Conservation (phyloP, 2,888 invertebrate genomes). For the Bimastos eiseni region DNA sequence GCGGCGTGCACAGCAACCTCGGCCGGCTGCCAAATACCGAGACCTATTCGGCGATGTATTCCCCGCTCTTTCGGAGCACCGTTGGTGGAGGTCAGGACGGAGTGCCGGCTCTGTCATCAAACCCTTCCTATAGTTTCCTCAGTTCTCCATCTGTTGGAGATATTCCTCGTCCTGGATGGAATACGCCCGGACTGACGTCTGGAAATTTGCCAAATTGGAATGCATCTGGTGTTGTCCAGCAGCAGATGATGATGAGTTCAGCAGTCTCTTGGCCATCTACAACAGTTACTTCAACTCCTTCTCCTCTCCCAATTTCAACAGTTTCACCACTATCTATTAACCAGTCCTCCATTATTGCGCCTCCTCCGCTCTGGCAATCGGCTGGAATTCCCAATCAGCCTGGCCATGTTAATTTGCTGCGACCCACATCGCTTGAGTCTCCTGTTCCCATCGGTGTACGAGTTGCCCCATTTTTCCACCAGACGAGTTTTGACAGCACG, state of each 20-base stretch:
- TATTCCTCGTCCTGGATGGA: not conserved
- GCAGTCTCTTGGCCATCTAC: not conserved
- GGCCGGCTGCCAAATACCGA: not conserved
- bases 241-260: not conserved
- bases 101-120: not conserved
- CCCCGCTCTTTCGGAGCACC: not conserved
- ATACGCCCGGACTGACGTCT: not conserved
- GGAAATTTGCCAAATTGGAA: not conserved
- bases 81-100: not conserved
- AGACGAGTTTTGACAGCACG: not conserved
- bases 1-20: not conserved
- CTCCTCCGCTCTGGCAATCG: not conserved
- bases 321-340: not conserved
- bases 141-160: not conserved
- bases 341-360: not conserved
- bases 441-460: not conserved
- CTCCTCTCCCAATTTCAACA: not conserved
- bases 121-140: not conserved
- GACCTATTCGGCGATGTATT: not conserved
- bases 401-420: not conserved
- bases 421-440: not conserved
- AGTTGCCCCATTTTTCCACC: not conserved
- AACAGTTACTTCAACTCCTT: not conserved
- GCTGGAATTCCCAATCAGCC: slow-evolving; percentile 1
- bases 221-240: not conserved